These are phyloP conservation scores for Tauraco hartlaubi DNA, from an alignment of 2,797 vertebrate genomes.

Conservation along the genomic window DNA sequence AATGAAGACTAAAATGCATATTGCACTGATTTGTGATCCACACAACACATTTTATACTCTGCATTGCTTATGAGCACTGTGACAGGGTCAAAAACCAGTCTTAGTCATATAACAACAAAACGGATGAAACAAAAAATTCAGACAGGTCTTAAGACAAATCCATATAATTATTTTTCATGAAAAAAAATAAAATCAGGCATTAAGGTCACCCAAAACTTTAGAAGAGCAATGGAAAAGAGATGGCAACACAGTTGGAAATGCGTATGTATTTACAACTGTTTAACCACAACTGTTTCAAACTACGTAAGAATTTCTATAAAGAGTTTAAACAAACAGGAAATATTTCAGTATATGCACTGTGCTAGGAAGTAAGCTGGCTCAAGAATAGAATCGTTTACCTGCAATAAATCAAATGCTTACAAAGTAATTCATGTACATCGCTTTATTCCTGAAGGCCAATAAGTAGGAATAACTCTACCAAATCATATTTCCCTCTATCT, in stretches of 20 bases:
- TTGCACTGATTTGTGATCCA: neutral
- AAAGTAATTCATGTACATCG: neutral
- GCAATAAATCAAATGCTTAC: slow-evolving; percentile 33
- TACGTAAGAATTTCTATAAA: slow-evolving; percentile 35
- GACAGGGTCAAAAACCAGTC: neutral
- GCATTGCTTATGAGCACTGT: neutral
- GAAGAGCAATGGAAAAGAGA: neutral
- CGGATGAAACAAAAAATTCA: neutral
- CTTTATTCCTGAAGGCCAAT: neutral
- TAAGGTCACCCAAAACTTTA: neutral
- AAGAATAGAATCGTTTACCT: neutral
- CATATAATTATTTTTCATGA: neutral
- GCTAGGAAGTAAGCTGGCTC: neutral
- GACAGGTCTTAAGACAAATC: neutral
- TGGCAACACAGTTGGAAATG: neutral
- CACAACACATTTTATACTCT: neutral
- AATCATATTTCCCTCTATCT: neutral
- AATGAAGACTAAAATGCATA: neutral
- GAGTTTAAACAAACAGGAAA: slow-evolving; percentile 44
- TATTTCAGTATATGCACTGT: neutral
- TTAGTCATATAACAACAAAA: neutral
- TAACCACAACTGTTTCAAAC: slow-evolving; percentile 27
- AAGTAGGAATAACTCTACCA: neutral
- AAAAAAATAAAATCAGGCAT: neutral
- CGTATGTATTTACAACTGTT: neutral